These are phyloP conservation scores for Lepidurus packardi DNA, from an alignment of 1,140 invertebrate genomes.

Conservation along the genomic window DNA sequence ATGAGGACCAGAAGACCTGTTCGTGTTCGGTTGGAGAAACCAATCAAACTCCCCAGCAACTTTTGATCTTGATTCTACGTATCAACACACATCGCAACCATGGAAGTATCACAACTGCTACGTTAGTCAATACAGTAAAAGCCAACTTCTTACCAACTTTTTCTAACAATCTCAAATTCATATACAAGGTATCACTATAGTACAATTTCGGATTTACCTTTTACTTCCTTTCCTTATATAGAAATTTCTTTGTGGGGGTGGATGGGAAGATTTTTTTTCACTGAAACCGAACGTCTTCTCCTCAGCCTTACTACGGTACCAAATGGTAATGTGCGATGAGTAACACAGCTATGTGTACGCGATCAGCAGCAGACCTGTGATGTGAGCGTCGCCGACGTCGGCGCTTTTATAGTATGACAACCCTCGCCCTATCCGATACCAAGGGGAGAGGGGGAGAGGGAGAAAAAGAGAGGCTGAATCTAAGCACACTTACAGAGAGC, in stretches of 20 bases:
- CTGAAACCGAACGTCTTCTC: not conserved
- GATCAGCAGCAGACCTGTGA: slow-evolving; percentile 8
- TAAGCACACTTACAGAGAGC: not conserved
- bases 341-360: slow-evolving; percentile 4
- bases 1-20: not conserved
- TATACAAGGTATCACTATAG: not conserved
- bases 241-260: not conserved
- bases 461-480: not conserved
- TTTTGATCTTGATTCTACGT: not conserved
- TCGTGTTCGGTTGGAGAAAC: not conserved
- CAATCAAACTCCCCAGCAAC: not conserved
- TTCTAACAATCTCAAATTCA: not conserved
- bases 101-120: too few species aligned
- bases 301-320: not conserved
- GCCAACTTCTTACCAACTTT: not conserved
- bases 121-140: not conserved
- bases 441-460: not conserved
- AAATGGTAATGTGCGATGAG: slow-evolving; percentile 8
- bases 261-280: not conserved
- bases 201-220: not conserved
- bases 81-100: not conserved
- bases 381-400: slow-evolving; percentile 16
- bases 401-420: slow-evolving; percentile 2
- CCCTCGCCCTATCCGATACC: slow-evolving; percentile 2
- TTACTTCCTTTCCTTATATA: not conserved